Percentiles rank a stretch among this genome's conserved stretches.
Evolutionary conservation across 2,888 invertebrate genomes (phyloP).

Genomic region (Isotomurus palustris): DNA sequence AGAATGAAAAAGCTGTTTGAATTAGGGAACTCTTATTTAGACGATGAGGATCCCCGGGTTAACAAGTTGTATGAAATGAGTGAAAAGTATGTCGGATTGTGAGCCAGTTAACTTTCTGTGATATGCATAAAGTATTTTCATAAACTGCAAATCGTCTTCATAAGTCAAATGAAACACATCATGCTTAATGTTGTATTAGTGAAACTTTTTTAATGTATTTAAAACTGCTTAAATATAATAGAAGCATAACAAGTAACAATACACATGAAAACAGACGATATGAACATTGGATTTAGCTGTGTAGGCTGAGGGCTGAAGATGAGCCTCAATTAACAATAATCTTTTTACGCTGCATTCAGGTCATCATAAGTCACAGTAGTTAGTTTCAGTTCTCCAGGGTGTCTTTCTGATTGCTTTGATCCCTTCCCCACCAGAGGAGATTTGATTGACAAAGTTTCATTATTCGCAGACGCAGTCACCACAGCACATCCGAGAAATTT

Average conservation of each 20-base stretch:
- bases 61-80: constrained; percentile 51
- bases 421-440: constrained; percentile 42
- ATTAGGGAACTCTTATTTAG: constrained; percentile 45
- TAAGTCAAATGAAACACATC: no score
- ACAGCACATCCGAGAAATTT: constrained; percentile 40
- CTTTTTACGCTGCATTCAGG: constrained; percentile 30
- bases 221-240: not conserved
- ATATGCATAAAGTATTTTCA: not conserved
- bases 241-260: not conserved
- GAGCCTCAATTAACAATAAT: not conserved
- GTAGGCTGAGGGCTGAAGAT: no score
- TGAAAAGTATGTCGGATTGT: constrained; percentile 46
- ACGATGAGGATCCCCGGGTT: constrained; percentile 47
- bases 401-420: constrained; percentile 30
- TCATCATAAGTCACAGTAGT: constrained; percentile 40
- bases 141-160: not conserved
- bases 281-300: no score
- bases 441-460: constrained; percentile 23
- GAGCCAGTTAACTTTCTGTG: not conserved
- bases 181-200: no score
- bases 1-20: constrained; percentile 49
- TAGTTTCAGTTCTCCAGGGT: constrained; percentile 40
- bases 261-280: not conserved
- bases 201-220: not conserved
- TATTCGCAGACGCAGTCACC: constrained; percentile 37